Percentiles rank a stretch among this genome's conserved stretches.
Conservation (phyloP, 2,888 invertebrate genomes). For the Yponomeuta plumbellus region DNA sequence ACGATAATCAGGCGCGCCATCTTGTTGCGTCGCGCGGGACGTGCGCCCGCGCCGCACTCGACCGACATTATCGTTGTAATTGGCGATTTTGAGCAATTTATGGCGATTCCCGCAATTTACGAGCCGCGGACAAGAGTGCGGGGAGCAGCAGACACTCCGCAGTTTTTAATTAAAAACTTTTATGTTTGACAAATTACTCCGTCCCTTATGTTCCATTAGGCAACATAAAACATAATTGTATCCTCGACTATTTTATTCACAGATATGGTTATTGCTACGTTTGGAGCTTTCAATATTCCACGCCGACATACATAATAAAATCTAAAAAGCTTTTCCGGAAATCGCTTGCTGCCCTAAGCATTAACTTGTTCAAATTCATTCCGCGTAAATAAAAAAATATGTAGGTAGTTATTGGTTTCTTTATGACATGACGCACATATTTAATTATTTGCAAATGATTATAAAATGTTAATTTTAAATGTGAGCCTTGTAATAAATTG, state of each 20-base stretch:
- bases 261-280: constrained; percentile 16
- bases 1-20: constrained; percentile 13
- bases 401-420: constrained; percentile 34
- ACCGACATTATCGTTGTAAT: constrained; percentile 67
- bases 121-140: constrained; percentile 70
- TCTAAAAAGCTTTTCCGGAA: background rate
- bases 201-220: constrained; percentile 65
- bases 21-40: constrained; percentile 26
- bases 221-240: constrained; percentile 37
- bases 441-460: constrained; percentile 57
- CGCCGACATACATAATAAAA: background rate
- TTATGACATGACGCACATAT: constrained; percentile 40
- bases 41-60: constrained; percentile 32
- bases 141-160: constrained; percentile 42
- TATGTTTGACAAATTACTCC: constrained; percentile 63
- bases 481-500: constrained; percentile 58
- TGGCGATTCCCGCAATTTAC: constrained; percentile 70
- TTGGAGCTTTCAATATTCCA: background rate
- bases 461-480: constrained; percentile 50
- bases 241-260: constrained; percentile 17
- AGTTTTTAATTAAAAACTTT: constrained; percentile 64
- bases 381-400: background rate
- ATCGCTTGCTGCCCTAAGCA: background rate
- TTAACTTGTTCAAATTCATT: background rate
- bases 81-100: constrained; percentile 73